Evolutionary conservation across 2,113 vertebrate species (phyloP).

Genomic region (Perca schrenkii): DNA sequence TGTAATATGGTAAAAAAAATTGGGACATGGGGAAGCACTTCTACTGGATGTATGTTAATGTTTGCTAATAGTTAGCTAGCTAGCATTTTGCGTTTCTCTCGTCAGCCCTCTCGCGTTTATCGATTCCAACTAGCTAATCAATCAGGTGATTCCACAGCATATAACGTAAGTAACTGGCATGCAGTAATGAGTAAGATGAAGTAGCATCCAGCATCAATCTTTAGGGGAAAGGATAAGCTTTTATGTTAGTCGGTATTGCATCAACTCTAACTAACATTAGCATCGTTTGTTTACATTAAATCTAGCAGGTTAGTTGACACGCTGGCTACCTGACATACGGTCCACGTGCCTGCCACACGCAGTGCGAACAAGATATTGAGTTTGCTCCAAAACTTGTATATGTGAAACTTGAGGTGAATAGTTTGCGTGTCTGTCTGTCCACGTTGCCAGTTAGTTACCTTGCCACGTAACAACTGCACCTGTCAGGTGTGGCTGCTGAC

Average conservation of each 20-base stretch:
- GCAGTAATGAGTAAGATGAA: too few relatives aligned
- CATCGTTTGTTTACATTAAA: slow-evolving; percentile 19
- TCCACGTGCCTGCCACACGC: neutral
- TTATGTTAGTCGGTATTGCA: too few relatives aligned
- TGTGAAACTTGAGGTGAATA: neutral
- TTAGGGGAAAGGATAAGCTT: neutral
- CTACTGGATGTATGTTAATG: neutral
- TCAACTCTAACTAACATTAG: too few relatives aligned
- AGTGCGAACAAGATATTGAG: neutral
- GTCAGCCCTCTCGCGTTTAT: neutral
- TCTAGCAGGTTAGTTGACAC: neutral
- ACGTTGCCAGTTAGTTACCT: slow-evolving; percentile 36
- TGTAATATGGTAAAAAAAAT: neutral
- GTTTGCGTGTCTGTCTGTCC: neutral
- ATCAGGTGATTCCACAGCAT: neutral
- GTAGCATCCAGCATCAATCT: too few relatives aligned
- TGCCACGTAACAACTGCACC: slow-evolving; percentile 44
- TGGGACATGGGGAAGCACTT: too few relatives aligned
- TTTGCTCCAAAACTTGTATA: neutral
- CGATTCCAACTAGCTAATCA: neutral
- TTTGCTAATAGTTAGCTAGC: neutral
- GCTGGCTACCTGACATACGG: neutral
- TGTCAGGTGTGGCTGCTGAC: slow-evolving; percentile 40
- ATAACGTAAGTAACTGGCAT: neutral
- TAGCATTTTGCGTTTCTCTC: neutral